Conservation (phyloP, 2,888 invertebrate species). For the Micoletzkya japonica region DNA sequence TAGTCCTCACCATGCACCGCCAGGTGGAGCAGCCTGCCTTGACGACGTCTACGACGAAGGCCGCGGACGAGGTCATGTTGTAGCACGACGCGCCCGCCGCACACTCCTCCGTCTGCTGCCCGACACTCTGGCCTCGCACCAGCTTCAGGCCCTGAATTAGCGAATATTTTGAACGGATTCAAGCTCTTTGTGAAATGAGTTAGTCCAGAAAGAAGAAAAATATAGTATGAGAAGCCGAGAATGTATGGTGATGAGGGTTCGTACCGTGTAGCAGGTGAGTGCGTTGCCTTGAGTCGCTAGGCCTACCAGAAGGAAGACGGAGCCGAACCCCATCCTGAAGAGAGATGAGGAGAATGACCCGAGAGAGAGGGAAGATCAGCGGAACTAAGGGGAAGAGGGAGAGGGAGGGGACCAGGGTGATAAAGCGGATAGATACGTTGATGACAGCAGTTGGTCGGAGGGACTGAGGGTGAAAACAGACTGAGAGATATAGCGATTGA, state of each 20-base stretch:
- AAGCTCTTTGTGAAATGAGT: background rate
- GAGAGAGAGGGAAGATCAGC: background rate
- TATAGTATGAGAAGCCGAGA: background rate
- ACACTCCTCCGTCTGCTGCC: constrained; percentile 45
- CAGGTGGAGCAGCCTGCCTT: constrained; percentile 58
- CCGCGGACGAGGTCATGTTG: constrained; percentile 45
- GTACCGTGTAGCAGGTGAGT: too few species aligned
- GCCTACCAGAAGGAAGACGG: too few species aligned
- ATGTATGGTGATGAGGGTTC: background rate
- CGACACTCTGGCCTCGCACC: constrained; percentile 43
- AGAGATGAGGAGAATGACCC: background rate
- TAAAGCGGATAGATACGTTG: too few species aligned
- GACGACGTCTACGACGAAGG: constrained; percentile 47
- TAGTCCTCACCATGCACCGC: constrained; percentile 53
- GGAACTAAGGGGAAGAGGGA: background rate
- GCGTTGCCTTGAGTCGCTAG: too few species aligned
- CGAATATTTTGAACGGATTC: too few species aligned
- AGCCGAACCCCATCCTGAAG: background rate
- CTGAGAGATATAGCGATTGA: too few species aligned
- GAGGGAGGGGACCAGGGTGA: background rate
- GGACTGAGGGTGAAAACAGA: too few species aligned
- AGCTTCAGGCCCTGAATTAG: constrained; percentile 41
- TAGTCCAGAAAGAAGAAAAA: background rate
- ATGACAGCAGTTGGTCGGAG: too few species aligned
- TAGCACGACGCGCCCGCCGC: constrained; percentile 39